phyloP scores from a whole-genome alignment of 2,888 invertebrate genomes.

The Meta bourneti region DNA sequence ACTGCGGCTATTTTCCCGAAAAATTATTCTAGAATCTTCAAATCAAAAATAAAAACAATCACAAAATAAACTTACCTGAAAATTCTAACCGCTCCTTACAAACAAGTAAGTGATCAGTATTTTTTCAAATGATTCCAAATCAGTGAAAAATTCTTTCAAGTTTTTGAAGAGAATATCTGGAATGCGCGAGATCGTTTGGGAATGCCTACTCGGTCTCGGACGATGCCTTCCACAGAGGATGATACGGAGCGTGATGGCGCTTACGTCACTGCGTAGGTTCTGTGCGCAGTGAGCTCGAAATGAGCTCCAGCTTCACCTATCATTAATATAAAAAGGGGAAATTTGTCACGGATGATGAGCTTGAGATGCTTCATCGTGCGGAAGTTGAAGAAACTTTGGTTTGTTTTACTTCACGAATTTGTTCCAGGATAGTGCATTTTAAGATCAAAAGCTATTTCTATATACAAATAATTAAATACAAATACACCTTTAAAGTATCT shows the following conservation, averaged over 20 bases:
- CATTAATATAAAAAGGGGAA: conserved; percentile 9
- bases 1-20: conserved; percentile 9
- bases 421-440: too few relatives aligned
- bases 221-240: conserved; percentile 26
- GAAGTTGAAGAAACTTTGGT: conserved; percentile 19
- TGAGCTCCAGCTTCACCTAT: conserved; percentile 14
- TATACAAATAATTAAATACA: too few relatives aligned
- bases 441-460: too few relatives aligned
- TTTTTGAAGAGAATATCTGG: background rate
- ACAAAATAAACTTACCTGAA: conserved; percentile 22
- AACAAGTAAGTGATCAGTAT: background rate
- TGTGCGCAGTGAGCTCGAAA: conserved; percentile 45
- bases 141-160: background rate
- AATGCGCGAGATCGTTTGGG: conserved; percentile 3
- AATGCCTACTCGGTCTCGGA: conserved; percentile 17
- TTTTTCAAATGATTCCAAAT: background rate
- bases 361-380: background rate
- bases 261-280: conserved; percentile 58
- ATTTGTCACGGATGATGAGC: conserved; percentile 19
- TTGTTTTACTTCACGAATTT: too few relatives aligned
- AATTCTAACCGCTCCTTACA: background rate
- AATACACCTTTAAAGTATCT: too few relatives aligned
- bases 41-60: background rate
- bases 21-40: background rate
- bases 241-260: conserved; percentile 63